Evolutionary conservation across 1,140 invertebrate genomes (phyloP).

Genomic region (Latrodectus geometricus): DNA sequence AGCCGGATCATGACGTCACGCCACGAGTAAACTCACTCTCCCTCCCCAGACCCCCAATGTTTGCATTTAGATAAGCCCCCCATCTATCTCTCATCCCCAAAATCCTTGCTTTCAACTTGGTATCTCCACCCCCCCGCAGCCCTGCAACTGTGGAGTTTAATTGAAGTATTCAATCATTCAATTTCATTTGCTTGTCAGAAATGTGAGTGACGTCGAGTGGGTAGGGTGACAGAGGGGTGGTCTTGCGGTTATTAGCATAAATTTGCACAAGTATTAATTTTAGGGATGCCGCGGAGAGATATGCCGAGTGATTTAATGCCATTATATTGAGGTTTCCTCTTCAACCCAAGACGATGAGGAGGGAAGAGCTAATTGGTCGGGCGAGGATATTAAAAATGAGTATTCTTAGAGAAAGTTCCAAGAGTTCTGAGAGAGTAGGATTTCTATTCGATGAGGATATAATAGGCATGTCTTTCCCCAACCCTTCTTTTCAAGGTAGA

Average conservation of each 20-base stretch:
- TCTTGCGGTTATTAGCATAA: conserved; percentile 39
- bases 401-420: too few species aligned
- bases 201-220: conserved; percentile 23
- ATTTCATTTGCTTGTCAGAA: conserved; percentile 40
- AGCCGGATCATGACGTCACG: conserved; percentile 19
- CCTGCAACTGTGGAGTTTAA: conserved; percentile 1
- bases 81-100: not conserved
- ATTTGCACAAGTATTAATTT: conserved; percentile 49
- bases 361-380: too few species aligned
- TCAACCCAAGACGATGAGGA: too few species aligned
- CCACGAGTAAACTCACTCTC: not conserved
- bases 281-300: not conserved
- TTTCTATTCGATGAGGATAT: too few species aligned
- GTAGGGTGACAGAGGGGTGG: not conserved
- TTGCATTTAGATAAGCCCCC: conserved; percentile 41
- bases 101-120: conserved; percentile 1
- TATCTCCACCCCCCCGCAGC: conserved; percentile 8
- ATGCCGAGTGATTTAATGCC: conserved; percentile 19
- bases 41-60: not conserved
- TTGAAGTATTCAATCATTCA: conserved; percentile 44
- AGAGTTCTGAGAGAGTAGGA: too few species aligned
- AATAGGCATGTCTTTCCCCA: too few species aligned
- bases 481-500: too few species aligned
- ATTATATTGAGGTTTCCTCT: conserved; percentile 1
- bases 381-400: too few species aligned